Base-by-base conservation (phyloP, 2,113 vertebrate species). In the Xyrauchen texanus region DNA sequence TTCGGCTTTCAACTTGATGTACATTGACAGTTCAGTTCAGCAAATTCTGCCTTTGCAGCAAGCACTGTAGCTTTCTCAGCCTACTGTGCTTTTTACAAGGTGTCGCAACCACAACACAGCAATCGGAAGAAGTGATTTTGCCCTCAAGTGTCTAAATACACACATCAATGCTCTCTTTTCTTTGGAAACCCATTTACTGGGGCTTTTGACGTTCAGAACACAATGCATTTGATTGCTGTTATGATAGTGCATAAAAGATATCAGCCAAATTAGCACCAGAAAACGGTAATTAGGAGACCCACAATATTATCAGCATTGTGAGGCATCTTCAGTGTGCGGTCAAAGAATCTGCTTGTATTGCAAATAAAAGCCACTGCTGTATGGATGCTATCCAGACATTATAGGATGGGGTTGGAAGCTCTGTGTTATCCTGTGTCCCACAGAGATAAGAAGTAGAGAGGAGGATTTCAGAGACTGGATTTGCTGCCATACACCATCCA, bases 371-470 rank as follows among this genome's bases (percentile, higher is more conserved):
- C 13, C 5, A 13, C 74, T 63, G 72, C 58, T 74, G 71, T 42
- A 55, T 8, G 44, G 70, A 55, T 47, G n/a, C 8, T 16, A 62
- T 74, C 72, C 63, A 34, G 62, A 58, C 76, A 72, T 58, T 83
- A 76, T 8, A 46, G 47, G 62, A 60, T 34, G 47, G 53, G 15
- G 77, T 44, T 74, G 62, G 63, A 68, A 42, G 72, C 81, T 65
- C 58, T 51, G 64, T 51, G 73, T 71, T 71, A 69, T 78, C 77
- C 21, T 57, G 76, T 70, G 68, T 81, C 70, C 76, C 65, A 58
- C 75, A 47, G 76, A 77, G 70, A 78, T 52, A 78, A 81, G 64
- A 78, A 68, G 46, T 21, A 3, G 34, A 72, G 62, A 68, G 44
- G 71, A 63, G 69, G 16, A 47, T 81, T 60, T 67, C 8, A 51